These are phyloP conservation scores for Agrotis clavis DNA, from an alignment of 2,888 invertebrate genomes.

Conservation along the genomic window DNA sequence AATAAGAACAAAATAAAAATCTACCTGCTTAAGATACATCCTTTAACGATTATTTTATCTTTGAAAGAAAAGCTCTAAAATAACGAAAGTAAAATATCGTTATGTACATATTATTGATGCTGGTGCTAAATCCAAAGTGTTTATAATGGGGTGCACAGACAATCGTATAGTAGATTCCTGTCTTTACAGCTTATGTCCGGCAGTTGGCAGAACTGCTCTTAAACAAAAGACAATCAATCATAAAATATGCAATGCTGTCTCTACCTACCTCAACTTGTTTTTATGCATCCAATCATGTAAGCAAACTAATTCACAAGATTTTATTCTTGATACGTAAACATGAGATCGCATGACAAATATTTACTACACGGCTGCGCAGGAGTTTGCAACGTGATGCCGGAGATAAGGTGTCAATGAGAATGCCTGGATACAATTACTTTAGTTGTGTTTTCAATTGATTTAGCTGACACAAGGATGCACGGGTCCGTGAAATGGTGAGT, in stretches of 20 bases:
- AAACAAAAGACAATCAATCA: conserved; percentile 7
- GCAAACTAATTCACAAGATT: conserved; percentile 40
- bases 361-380: conserved; percentile 62
- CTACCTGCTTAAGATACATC: not conserved
- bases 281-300: conserved; percentile 8
- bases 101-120: not conserved
- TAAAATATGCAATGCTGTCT: not conserved
- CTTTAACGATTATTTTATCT: too few relatives aligned
- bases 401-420: conserved; percentile 64
- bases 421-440: conserved; percentile 49
- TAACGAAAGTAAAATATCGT: too few relatives aligned
- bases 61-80: too few relatives aligned
- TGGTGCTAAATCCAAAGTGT: not conserved
- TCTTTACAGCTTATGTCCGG: not conserved
- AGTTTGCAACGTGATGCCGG: conserved; percentile 55
- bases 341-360: conserved; percentile 64
- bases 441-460: conserved; percentile 52
- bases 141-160: not conserved
- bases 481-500: conserved; percentile 10
- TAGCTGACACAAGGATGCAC: conserved; percentile 40
- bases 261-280: conserved; percentile 37
- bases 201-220: not conserved
- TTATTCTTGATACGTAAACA: conserved; percentile 52
- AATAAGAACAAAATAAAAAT: not conserved
- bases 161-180: not conserved